Percentiles rank a stretch among this genome's conserved stretches.
Evolutionary conservation across 2,113 vertebrate species (phyloP).

Genomic region (Cynocephalus volans): DNA sequence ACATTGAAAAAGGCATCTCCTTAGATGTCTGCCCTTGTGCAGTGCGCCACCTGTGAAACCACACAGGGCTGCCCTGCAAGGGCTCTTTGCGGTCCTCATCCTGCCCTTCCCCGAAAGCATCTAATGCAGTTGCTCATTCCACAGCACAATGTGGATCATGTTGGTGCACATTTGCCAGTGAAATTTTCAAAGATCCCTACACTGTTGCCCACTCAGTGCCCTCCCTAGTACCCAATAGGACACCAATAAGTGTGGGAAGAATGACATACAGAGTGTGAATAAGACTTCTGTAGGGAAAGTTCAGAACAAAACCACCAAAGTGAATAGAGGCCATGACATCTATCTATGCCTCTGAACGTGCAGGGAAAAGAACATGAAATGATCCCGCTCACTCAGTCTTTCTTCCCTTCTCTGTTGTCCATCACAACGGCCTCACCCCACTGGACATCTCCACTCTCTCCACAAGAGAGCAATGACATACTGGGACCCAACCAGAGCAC

Average conservation of each 20-base stretch:
- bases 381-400: rapidly evolving
- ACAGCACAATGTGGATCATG: background rate
- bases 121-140: background rate
- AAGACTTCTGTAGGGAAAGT: background rate
- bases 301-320: background rate
- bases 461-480: rapidly evolving
- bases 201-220: background rate
- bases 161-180: background rate
- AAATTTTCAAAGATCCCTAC: background rate
- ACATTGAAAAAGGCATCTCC: rapidly evolving
- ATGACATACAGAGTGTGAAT: rapidly evolving
- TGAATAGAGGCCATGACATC: rapidly evolving
- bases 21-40: background rate
- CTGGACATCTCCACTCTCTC: background rate
- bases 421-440: background rate
- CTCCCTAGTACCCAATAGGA: background rate
- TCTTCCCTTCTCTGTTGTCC: background rate
- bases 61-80: too few species aligned
- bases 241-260: rapidly evolving
- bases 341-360: rapidly evolving
- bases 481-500: background rate
- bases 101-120: background rate
- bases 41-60: background rate
- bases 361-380: rapidly evolving
- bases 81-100: background rate